Base-by-base conservation (phyloP, 2,113 vertebrate genomes). In the Talpa occidentalis region DNA sequence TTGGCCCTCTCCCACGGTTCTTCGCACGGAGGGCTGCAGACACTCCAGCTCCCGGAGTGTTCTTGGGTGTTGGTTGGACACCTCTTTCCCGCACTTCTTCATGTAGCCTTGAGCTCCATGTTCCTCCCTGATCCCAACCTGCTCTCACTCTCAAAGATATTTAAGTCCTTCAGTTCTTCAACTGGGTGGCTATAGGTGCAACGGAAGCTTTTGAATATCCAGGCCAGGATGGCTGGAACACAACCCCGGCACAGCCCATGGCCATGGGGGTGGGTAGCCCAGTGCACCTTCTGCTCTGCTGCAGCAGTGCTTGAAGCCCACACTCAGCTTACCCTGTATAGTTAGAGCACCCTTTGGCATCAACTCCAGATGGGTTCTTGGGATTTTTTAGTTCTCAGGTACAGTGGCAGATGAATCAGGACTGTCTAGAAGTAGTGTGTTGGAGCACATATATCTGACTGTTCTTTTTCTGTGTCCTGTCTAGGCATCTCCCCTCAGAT, bases 401-500 rank as follows among this genome's bases (percentile, higher is more conserved):
- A 59, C 30, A 91, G 69, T 32, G 14, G 24, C 64, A 93, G 62
- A 49, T 52, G 24, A 70, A 42, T 11, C 5, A 40, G 72, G 35
- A 37, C 30, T 54, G 24, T 81, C 14, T 22, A 26, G 54, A 67
- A 49, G 70, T 49, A n/a, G 24, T 19, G 6, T 54, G 52, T 54
- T 15, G 17, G 1, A 49, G 0, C 28, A 12, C 21, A 0, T 77
- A 0, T 49, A 40, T 80, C 56, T 92, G 56, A 90, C 42, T 22
- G 1, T 73, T 91, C 44, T 94, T 79, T 54, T 11, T 72, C 6
- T 2, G 17, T 96, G 91, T 95, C 62, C 35, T 96, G n/a, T 95
- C 74, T 90, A 99, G 99, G 99, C 94, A 99, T 99, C 97, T 99
- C 99, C 82, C 97, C 99, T 96, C 99, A 99, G 83, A 97, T 98